These are phyloP conservation scores for Dasysyrphus albostriatus DNA, from an alignment of 2,888 invertebrate species.

Conservation along the genomic window DNA sequence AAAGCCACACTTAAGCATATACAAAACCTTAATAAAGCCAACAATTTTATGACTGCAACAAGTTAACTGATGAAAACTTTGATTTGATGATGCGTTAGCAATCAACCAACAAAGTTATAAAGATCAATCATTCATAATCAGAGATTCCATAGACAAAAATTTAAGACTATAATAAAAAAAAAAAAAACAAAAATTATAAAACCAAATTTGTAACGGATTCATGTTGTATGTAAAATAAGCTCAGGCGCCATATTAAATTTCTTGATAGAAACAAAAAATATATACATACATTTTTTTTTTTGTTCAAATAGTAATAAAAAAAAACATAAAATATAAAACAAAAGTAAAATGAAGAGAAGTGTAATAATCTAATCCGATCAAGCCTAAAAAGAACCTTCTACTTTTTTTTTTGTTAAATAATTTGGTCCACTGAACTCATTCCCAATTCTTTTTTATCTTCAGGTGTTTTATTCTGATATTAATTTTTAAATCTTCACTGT, in stretches of 20 bases:
- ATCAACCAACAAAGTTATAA: conserved; percentile 37
- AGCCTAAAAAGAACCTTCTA: conserved; percentile 44
- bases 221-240: conserved; percentile 52
- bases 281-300: not conserved
- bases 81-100: conserved; percentile 4
- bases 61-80: conserved; percentile 44
- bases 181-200: conserved; percentile 47
- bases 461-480: conserved; percentile 52
- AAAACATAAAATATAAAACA: conserved; percentile 26
- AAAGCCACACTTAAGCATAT: not conserved
- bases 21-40: conserved; percentile 23
- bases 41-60: conserved; percentile 48
- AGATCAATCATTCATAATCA: conserved; percentile 48
- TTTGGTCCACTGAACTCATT: conserved; percentile 73
- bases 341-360: conserved; percentile 47
- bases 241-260: conserved; percentile 72
- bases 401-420: conserved; percentile 10
- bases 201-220: conserved; percentile 56
- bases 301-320: conserved; percentile 25
- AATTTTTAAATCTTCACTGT: not conserved
- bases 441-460: conserved; percentile 43
- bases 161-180: conserved; percentile 25
- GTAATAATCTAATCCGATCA: conserved; percentile 74
- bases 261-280: conserved; percentile 23
- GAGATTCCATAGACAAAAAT: conserved; percentile 32